Conservation (phyloP, 2,797 vertebrate genomes). For the Kryptopterus vitreolus region DNA sequence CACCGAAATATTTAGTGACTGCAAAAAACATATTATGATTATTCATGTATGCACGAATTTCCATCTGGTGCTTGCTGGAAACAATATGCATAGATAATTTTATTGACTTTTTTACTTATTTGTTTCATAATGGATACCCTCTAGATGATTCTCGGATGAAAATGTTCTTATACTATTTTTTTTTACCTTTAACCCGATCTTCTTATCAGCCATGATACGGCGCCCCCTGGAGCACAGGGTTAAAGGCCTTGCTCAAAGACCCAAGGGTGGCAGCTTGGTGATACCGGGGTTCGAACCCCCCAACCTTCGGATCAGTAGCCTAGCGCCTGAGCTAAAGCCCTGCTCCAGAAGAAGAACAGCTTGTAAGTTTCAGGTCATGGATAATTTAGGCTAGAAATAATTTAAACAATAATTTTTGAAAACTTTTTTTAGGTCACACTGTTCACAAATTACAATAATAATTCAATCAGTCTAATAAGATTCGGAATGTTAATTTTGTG, state of each 20-base stretch:
- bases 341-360: too few relatives aligned
- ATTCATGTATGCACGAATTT: neutral
- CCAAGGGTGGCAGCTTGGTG: too few relatives aligned
- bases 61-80: neutral
- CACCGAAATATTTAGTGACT: conserved; percentile 16
- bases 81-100: neutral
- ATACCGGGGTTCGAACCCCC: too few relatives aligned
- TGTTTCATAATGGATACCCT: neutral
- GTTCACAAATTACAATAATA: neutral
- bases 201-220: neutral
- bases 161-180: neutral
- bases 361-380: too few relatives aligned
- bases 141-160: neutral
- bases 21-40: conserved; percentile 14
- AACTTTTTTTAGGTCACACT: neutral
- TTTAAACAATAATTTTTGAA: neutral
- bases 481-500: neutral
- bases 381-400: neutral
- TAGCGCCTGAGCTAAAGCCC: too few relatives aligned
- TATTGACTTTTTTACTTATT: neutral
- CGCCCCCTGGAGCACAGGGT: too few relatives aligned
- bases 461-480: conserved; percentile 1
- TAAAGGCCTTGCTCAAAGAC: too few relatives aligned
- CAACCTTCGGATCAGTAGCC: too few relatives aligned
- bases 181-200: neutral